Percentiles rank a stretch among this genome's conserved stretches.
Conservation (phyloP, 1,140 invertebrate species). For the Anoplophora glabripennis region DNA sequence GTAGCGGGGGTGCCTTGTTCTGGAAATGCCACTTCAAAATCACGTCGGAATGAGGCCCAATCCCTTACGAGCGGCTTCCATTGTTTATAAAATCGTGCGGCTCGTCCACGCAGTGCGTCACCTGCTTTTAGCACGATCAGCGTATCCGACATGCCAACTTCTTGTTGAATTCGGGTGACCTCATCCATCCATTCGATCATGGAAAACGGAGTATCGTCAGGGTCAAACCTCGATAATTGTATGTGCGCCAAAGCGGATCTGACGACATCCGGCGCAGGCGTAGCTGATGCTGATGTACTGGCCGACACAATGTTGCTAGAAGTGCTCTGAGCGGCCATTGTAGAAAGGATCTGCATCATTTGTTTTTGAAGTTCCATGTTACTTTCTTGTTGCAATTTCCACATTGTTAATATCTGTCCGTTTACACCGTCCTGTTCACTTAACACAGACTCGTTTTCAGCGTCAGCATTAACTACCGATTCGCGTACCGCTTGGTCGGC, state of each 20-base stretch:
- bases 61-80: constrained; percentile 16
- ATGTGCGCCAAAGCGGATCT: neutral
- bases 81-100: constrained; percentile 11
- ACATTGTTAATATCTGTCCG: neutral
- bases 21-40: constrained; percentile 13
- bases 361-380: constrained; percentile 6
- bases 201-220: neutral
- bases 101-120: constrained; percentile 15
- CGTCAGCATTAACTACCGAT: constrained; percentile 1
- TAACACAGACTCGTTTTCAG: neutral
- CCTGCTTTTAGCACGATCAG: constrained; percentile 23
- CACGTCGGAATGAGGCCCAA: constrained; percentile 16
- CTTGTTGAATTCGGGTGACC: constrained; percentile 18
- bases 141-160: constrained; percentile 18
- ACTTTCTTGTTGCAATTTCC: constrained; percentile 7
- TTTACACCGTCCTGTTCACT: neutral
- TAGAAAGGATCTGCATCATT: constrained; percentile 15
- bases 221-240: neutral
- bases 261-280: neutral
- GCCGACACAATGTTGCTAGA: neutral
- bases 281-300: neutral
- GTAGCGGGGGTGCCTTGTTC: constrained; percentile 21
- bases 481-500: constrained; percentile 2
- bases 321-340: constrained; percentile 14
- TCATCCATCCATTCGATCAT: constrained; percentile 16